Evolutionary conservation across 2,888 invertebrate genomes (phyloP), one percentile per base, ranked within the genome.

Genomic region (Pogonocherus hispidulus): DNA sequence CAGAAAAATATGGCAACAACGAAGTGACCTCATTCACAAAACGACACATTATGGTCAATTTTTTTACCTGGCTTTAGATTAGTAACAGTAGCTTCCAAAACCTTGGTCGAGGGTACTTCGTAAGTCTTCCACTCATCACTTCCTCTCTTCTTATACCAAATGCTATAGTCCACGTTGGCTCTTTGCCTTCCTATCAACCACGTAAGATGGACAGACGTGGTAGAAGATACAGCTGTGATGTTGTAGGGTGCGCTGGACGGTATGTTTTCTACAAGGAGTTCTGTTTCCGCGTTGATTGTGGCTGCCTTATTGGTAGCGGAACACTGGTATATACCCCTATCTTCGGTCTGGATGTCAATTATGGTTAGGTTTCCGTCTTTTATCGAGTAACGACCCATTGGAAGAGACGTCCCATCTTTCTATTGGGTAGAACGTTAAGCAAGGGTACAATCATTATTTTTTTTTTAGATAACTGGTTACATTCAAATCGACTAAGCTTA

Each of bases 221-320:
- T 87, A 0, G 91, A 90, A 60, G 94, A 91, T 70, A 91, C 91
- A 19, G 94, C 95, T 19, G 92, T 90, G 47, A 98, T 89, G 86
- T 95, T 94, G 86, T 94, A 93, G 0, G 97, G 97, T 14, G 97
- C 95, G 79, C 95, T 92, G n/a, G 96, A 96, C 22, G 95, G 93
- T 57, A 93, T 91, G 83, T 94, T 96, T 87, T 94, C 92, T 52
- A 95, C 92, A 84, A 94, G 90, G 67, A 95, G 87, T 87, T 95
- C 94, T 0, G 93, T 91, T 86, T 94, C 94, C 1, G 91, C 90
- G 20, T 90, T 89, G 54, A 96, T 92, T n/a, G 93, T 92, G 49
- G 94, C 95, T 3, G 96, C 96, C 80, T 94, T 94, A 87, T 97
- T 97, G 76, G 91, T 91, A 1, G 94, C 94, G 55, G 92, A 90